Evolutionary conservation across 2,113 vertebrate genomes (phyloP).

Genomic region (Sus scrofa): DNA sequence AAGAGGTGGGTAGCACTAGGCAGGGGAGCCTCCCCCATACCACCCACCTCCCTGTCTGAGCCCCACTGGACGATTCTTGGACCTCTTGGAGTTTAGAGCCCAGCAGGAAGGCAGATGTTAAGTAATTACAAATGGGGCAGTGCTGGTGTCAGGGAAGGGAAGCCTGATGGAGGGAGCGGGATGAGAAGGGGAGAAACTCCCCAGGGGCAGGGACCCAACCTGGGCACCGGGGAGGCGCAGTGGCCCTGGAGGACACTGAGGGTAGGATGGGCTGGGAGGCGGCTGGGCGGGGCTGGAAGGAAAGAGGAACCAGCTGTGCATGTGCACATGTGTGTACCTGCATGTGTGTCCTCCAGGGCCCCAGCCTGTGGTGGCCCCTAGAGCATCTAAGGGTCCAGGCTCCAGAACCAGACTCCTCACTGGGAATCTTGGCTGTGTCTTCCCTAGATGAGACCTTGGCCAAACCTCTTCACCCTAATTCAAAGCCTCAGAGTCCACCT

Average conservation of each 20-base stretch:
- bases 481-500: neutral
- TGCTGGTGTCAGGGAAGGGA: neutral
- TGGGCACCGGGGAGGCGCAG: neutral
- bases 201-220: neutral
- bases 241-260: neutral
- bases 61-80: accelerated
- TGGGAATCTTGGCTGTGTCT: neutral
- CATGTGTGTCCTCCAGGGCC: no score
- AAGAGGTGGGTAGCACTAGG: accelerated
- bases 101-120: neutral
- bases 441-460: neutral
- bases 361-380: neutral
- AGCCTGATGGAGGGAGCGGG: neutral
- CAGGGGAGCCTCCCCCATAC: accelerated
- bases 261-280: accelerated
- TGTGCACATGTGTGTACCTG: neutral
- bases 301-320: neutral
- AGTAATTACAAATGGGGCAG: neutral
- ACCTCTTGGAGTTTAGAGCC: neutral
- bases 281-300: neutral
- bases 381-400: neutral
- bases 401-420: neutral
- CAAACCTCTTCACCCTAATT: neutral
- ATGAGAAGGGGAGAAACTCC: accelerated
- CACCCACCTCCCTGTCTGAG: accelerated